phyloP scores from a whole-genome alignment of 1,140 invertebrate species.

The Acromyrmex echinatior region DNA sequence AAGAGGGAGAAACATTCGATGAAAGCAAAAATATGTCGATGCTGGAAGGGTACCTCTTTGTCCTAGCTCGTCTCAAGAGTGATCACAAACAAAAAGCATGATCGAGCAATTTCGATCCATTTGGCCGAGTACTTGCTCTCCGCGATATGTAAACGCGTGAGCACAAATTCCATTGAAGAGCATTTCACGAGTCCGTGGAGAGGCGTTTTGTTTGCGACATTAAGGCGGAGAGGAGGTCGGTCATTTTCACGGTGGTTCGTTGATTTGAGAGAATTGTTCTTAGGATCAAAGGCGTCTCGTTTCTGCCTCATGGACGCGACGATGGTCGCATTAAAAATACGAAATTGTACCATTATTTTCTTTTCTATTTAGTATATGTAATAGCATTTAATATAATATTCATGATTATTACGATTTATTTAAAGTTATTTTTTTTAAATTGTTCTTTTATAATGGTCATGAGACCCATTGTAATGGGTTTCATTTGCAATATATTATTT shows the following conservation, averaged over 20 bases:
- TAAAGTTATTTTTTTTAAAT: too few species aligned
- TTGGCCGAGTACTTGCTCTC: conserved; percentile 76
- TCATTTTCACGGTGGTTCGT: conserved; percentile 85
- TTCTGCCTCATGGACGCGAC: not conserved
- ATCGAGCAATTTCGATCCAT: conserved; percentile 80
- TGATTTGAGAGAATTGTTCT: conserved; percentile 82
- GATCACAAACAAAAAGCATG: conserved; percentile 85
- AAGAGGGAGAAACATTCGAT: conserved; percentile 39
- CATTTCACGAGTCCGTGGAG: conserved; percentile 80
- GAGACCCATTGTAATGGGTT: too few species aligned
- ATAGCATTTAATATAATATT: not conserved
- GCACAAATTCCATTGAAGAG: conserved; percentile 79
- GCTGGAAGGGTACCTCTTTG: conserved; percentile 70
- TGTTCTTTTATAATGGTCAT: too few species aligned
- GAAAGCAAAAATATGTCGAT: conserved; percentile 68
- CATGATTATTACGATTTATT: not conserved
- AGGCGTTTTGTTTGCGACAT: conserved; percentile 86
- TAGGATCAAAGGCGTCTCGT: conserved; percentile 21
- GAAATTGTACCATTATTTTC: not conserved
- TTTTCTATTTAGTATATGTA: not conserved
- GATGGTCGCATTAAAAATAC: not conserved
- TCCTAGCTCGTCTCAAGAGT: conserved; percentile 79
- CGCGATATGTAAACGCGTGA: conserved; percentile 38
- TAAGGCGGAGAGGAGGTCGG: conserved; percentile 85
- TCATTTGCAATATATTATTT: too few species aligned